phyloP scores from a whole-genome alignment of 2,888 invertebrate genomes.

The Lasioglossum marginatum region DNA sequence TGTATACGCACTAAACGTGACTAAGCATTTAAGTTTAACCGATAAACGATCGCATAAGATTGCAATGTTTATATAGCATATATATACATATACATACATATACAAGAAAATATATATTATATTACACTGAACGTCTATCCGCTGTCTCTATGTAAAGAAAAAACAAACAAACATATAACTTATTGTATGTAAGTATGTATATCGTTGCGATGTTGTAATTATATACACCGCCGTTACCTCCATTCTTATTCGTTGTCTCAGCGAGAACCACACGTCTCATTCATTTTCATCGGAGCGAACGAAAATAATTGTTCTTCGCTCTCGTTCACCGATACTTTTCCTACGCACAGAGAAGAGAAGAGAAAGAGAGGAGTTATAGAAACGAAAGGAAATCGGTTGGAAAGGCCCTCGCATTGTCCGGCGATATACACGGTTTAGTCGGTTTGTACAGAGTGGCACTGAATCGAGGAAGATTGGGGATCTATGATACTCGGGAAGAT shows the following conservation, averaged over 20 bases:
- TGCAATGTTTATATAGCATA: constrained; percentile 41
- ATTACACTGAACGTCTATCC: constrained; percentile 55
- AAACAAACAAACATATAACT: constrained; percentile 40
- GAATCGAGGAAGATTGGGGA: background rate
- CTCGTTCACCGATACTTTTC: constrained; percentile 30
- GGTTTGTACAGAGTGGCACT: background rate
- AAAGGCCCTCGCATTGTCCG: constrained; percentile 8
- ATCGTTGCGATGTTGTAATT: constrained; percentile 64
- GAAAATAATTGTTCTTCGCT: constrained; percentile 13
- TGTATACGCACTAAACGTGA: constrained; percentile 53
- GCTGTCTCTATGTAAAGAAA: constrained; percentile 58
- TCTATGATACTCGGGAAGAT: background rate
- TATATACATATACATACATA: background rate
- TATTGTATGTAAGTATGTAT: constrained; percentile 45
- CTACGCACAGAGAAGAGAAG: constrained; percentile 29
- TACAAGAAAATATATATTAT: constrained; percentile 15
- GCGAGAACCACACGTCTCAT: constrained; percentile 16
- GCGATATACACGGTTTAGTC: background rate
- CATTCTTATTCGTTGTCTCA: constrained; percentile 39
- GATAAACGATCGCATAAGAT: constrained; percentile 36
- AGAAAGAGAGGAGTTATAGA: background rate
- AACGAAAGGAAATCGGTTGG: background rate
- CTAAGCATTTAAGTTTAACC: constrained; percentile 41
- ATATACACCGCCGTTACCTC: constrained; percentile 54
- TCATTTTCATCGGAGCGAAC: constrained; percentile 9